These are phyloP conservation scores for Dasypolia templi DNA, from an alignment of 2,888 invertebrate species.

Conservation along the genomic window DNA sequence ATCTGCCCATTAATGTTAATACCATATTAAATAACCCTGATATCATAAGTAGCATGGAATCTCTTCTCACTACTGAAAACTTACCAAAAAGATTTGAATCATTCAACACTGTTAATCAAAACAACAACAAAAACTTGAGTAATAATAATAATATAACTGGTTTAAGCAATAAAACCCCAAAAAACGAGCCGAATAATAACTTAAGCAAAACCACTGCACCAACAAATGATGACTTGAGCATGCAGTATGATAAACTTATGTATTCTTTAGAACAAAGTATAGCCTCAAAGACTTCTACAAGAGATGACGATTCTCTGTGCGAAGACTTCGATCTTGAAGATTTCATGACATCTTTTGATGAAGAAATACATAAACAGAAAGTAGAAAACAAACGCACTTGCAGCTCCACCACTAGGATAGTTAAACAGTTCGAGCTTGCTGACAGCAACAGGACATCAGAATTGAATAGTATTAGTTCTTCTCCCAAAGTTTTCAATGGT, in stretches of 20 bases:
- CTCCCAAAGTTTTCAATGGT: slow-evolving; percentile 82
- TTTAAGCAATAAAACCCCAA: slow-evolving; percentile 70
- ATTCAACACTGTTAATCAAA: slow-evolving; percentile 79
- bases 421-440: slow-evolving; percentile 80
- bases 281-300: slow-evolving; percentile 85
- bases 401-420: slow-evolving; percentile 88
- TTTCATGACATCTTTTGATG: slow-evolving; percentile 92
- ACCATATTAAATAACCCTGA: slow-evolving; percentile 88
- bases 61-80: slow-evolving; percentile 87
- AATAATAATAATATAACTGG: slow-evolving; percentile 75
- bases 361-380: slow-evolving; percentile 89
- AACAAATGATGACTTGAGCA: slow-evolving; percentile 84
- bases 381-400: slow-evolving; percentile 85
- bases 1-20: slow-evolving; percentile 91
- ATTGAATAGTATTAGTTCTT: slow-evolving; percentile 80
- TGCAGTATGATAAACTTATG: slow-evolving; percentile 89
- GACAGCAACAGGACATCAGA: slow-evolving; percentile 81
- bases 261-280: slow-evolving; percentile 88
- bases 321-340: slow-evolving; percentile 92
- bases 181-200: slow-evolving; percentile 75
- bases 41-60: slow-evolving; percentile 89
- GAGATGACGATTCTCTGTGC: slow-evolving; percentile 89
- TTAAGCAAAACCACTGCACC: slow-evolving; percentile 76
- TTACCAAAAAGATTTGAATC: slow-evolving; percentile 88
- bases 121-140: slow-evolving; percentile 78